Conservation (phyloP, 2,888 invertebrate genomes). For the Zhuqinia jingwanae region DNA sequence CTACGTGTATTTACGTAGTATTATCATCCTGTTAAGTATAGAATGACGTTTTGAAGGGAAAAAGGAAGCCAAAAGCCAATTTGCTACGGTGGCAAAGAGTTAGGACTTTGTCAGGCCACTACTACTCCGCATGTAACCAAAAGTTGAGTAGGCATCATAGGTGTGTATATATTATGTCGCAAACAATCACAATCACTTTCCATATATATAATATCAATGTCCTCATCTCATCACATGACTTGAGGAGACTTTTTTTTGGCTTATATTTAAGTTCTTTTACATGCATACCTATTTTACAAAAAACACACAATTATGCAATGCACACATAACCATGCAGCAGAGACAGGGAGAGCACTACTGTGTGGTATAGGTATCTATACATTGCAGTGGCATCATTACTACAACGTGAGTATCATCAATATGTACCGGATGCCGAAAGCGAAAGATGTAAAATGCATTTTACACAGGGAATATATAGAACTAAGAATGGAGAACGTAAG, state of each 20-base stretch:
- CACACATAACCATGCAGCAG: background rate
- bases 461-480: background rate
- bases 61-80: constrained; percentile 7
- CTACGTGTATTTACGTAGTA: no score
- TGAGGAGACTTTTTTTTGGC: no score
- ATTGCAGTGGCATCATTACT: background rate
- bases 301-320: constrained; percentile 11
- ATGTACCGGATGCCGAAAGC: background rate
- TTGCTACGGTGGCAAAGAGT: background rate
- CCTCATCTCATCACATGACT: background rate
- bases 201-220: background rate
- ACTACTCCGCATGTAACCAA: background rate
- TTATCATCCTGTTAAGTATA: background rate
- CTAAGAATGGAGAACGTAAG: background rate
- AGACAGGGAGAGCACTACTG: background rate
- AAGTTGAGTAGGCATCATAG: background rate
- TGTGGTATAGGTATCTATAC: no score
- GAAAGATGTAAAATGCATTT: background rate
- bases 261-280: no score
- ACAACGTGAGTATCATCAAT: constrained; percentile 4
- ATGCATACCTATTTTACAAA: background rate
- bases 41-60: constrained; percentile 9
- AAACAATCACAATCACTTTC: constrained; percentile 30
- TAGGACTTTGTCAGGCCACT: no score
- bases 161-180: constrained; percentile 1